These are phyloP conservation scores for Diachrysia chrysitis DNA, from an alignment of 2,888 invertebrate species.

Conservation along the genomic window DNA sequence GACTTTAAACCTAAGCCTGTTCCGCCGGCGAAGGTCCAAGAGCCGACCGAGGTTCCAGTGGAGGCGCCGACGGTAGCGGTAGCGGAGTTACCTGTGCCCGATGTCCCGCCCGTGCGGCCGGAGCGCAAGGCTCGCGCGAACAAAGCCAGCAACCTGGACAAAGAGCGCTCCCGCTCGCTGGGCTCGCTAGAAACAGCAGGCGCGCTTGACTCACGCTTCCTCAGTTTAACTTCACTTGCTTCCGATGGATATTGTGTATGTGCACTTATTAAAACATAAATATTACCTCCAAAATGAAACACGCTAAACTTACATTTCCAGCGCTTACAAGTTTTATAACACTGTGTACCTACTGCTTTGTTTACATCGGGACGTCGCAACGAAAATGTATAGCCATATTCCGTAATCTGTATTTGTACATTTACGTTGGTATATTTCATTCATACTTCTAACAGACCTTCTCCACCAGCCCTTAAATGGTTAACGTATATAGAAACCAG, in stretches of 20 bases:
- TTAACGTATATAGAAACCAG: conserved; percentile 11
- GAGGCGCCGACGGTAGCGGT: conserved; percentile 48
- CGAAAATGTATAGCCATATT: not conserved
- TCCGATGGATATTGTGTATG: conserved; percentile 96
- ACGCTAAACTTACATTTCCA: no score
- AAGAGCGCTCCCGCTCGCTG: conserved; percentile 84
- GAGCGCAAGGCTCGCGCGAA: conserved; percentile 76
- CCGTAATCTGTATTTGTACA: not conserved
- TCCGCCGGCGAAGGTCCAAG: conserved; percentile 75
- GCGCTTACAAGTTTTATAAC: not conserved
- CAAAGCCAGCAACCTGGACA: conserved; percentile 72
- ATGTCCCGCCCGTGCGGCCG: conserved; percentile 76
- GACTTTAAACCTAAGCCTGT: conserved; percentile 85
- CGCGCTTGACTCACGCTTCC: conserved; percentile 86
- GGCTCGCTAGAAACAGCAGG: conserved; percentile 76
- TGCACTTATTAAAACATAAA: conserved; percentile 39
- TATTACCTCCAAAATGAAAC: no score
- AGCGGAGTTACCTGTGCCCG: conserved; percentile 30
- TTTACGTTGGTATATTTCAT: not conserved
- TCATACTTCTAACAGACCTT: not conserved
- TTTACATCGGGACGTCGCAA: not conserved
- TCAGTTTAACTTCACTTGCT: conserved; percentile 92
- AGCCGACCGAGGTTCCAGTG: conserved; percentile 53
- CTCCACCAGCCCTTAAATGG: not conserved
- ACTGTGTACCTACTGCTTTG: no score